Evolutionary conservation across 2,888 invertebrate species (phyloP).

Genomic region (Pteria penguin): DNA sequence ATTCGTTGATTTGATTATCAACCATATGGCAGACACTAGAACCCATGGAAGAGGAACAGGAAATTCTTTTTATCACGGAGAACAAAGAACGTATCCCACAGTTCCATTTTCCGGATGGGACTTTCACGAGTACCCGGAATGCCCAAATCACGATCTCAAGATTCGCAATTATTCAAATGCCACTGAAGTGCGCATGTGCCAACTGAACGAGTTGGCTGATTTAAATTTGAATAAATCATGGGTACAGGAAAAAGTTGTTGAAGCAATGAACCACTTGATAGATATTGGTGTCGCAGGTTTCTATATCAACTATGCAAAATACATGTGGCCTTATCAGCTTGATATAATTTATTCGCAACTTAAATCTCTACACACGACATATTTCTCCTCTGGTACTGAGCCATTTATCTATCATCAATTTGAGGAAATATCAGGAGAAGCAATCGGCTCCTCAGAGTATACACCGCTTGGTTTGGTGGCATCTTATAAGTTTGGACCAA

Average conservation of each 20-base stretch:
- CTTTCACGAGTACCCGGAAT: constrained; percentile 82
- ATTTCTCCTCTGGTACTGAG: background rate
- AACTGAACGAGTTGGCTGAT: constrained; percentile 87
- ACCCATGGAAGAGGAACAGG: constrained; percentile 83
- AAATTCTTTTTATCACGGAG: constrained; percentile 80
- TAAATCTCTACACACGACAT: constrained; percentile 55
- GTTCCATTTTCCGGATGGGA: constrained; percentile 82
- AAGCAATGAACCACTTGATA: background rate
- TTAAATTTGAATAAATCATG: constrained; percentile 85
- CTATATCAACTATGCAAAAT: background rate
- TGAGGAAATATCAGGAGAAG: background rate
- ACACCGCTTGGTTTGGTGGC: background rate
- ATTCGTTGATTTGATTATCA: constrained; percentile 89
- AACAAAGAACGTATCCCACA: constrained; percentile 73
- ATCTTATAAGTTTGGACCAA: background rate
- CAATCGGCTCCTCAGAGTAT: background rate
- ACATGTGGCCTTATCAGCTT: constrained; percentile 1
- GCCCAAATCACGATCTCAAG: constrained; percentile 81
- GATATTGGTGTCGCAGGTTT: constrained; percentile 4
- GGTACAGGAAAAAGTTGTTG: constrained; percentile 64
- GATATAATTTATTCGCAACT: constrained; percentile 42
- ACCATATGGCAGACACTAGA: constrained; percentile 88
- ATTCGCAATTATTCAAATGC: constrained; percentile 66
- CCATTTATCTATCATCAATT: constrained; percentile 8
- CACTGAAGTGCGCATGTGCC: constrained; percentile 83